These are phyloP conservation scores for Zaprionus inermis DNA, from an alignment of 1,140 invertebrate species.

Conservation along the genomic window DNA sequence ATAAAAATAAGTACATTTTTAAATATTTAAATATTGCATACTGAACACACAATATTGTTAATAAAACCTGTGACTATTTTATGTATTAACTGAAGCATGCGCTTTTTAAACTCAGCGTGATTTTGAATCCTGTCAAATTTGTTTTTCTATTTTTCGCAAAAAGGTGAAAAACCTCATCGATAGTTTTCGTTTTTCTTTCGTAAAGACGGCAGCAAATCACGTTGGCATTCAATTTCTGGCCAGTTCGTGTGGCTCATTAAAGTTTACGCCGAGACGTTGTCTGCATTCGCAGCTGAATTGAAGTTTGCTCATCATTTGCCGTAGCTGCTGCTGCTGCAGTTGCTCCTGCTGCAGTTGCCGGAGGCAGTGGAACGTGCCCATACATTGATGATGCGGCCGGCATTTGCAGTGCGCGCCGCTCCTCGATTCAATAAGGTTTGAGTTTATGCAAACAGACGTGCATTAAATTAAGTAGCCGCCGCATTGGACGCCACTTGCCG, in stretches of 20 bases:
- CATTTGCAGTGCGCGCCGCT: constrained; percentile 36
- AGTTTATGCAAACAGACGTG: constrained; percentile 81
- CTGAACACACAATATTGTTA: too few species aligned
- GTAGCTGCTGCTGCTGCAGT: constrained; percentile 23
- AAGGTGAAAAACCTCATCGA: constrained; percentile 10
- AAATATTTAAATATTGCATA: too few species aligned
- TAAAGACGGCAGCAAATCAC: constrained; percentile 61
- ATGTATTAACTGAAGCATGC: too few species aligned
- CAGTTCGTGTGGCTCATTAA: constrained; percentile 78
- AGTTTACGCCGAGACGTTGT: constrained; percentile 73
- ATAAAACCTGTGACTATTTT: too few species aligned
- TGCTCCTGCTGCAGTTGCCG: constrained; percentile 34
- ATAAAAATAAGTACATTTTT: too few species aligned
- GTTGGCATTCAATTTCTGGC: constrained; percentile 78
- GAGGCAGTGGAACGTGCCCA: constrained; percentile 71
- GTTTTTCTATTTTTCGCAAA: background rate
- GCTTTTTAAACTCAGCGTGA: background rate
- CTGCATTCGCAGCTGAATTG: constrained; percentile 54
- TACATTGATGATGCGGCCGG: constrained; percentile 72
- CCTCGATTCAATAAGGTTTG: constrained; percentile 77
- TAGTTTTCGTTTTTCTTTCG: background rate
- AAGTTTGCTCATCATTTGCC: constrained; percentile 80
- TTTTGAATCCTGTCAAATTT: background rate
- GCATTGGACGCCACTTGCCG: constrained; percentile 63
- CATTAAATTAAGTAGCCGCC: constrained; percentile 80